phyloP scores from a whole-genome alignment of 1,140 invertebrate genomes.

The Calephelis nemesis region DNA sequence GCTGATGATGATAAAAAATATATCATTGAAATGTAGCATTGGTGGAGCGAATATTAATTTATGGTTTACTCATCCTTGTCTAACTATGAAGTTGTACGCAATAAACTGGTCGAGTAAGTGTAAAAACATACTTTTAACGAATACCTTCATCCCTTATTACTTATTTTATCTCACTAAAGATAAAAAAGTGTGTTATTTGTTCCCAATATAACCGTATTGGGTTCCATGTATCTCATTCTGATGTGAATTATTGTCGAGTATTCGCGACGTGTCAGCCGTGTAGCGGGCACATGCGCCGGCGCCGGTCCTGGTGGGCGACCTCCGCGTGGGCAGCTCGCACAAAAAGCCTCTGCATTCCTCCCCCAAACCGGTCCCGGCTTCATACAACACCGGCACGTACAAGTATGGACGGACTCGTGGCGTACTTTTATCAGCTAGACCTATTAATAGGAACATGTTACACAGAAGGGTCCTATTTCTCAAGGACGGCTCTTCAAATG shows the following conservation, averaged over 20 bases:
- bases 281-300: constrained; percentile 45
- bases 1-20: too few species aligned
- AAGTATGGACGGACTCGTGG: neutral
- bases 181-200: neutral
- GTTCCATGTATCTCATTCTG: neutral
- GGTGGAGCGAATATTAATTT: too few species aligned
- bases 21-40: too few species aligned
- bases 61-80: too few species aligned
- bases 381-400: constrained; percentile 33
- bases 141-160: too few species aligned
- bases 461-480: neutral
- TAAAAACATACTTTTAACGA: too few species aligned
- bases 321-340: constrained; percentile 56
- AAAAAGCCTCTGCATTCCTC: constrained; percentile 62
- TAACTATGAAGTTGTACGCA: too few species aligned
- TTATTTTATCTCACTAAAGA: too few species aligned
- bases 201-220: neutral
- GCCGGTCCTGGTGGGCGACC: constrained; percentile 47
- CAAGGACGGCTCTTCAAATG: too few species aligned
- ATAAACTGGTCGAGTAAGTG: too few species aligned
- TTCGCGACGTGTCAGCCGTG: constrained; percentile 60
- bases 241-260: constrained; percentile 37
- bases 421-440: neutral
- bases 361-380: constrained; percentile 60
- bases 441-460: neutral